Percentiles rank a stretch among this genome's conserved stretches.
Conservation (phyloP, 2,888 invertebrate species). For the Octodonta nipae region DNA sequence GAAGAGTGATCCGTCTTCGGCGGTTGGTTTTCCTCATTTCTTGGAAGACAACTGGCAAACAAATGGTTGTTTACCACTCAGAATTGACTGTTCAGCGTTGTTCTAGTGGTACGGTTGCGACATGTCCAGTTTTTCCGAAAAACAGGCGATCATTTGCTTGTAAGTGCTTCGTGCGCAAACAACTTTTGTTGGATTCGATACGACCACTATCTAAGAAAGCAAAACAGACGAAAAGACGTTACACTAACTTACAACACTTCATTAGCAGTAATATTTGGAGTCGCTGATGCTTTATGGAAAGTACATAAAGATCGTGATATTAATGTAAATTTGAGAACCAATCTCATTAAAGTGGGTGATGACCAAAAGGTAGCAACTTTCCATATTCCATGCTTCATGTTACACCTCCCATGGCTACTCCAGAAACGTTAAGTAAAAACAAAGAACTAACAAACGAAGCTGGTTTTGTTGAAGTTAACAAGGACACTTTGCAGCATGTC, state of each 20-base stretch:
- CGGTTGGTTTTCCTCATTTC: too few species aligned
- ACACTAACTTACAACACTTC: slow-evolving; percentile 75
- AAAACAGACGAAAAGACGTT: slow-evolving; percentile 56
- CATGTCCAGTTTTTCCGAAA: too few species aligned
- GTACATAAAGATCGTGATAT: slow-evolving; percentile 64
- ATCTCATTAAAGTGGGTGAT: slow-evolving; percentile 61
- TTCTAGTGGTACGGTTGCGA: too few species aligned
- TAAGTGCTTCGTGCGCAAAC: too few species aligned
- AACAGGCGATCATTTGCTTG: too few species aligned
- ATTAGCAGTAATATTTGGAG: slow-evolving; percentile 80
- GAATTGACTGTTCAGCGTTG: too few species aligned
- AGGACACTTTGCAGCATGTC: slow-evolving; percentile 66
- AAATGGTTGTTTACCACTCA: too few species aligned
- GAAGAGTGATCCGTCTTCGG: too few species aligned
- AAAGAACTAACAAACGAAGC: slow-evolving; percentile 49
- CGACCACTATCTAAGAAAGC: too few species aligned
- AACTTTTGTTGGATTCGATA: too few species aligned
- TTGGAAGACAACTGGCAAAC: too few species aligned
- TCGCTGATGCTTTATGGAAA: slow-evolving; percentile 70
- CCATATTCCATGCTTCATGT: slow-evolving; percentile 72
- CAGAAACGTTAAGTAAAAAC: slow-evolving; percentile 47
- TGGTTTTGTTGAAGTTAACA: slow-evolving; percentile 72
- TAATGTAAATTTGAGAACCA: slow-evolving; percentile 58
- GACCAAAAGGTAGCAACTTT: slow-evolving; percentile 68
- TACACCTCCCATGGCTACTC: slow-evolving; percentile 76